These are phyloP conservation scores for Zygaena filipendulae DNA, from an alignment of 2,888 invertebrate species.

Conservation along the genomic window DNA sequence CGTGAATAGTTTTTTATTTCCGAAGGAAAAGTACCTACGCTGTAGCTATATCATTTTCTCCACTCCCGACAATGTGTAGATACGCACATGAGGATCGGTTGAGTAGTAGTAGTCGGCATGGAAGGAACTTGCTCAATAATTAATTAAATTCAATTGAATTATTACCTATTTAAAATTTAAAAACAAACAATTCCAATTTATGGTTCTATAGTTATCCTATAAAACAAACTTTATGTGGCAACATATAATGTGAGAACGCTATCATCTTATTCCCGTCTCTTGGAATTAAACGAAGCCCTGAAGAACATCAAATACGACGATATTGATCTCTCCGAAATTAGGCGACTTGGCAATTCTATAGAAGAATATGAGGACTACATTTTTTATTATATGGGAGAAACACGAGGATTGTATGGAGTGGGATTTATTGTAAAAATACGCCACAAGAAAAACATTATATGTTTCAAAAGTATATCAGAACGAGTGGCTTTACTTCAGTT, in stretches of 20 bases:
- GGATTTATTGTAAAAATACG: background rate
- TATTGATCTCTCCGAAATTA: constrained; percentile 11
- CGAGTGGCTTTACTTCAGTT: constrained; percentile 1
- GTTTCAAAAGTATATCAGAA: constrained; percentile 1
- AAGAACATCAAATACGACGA: constrained; percentile 10
- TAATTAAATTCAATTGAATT: no score
- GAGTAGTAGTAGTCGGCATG: no score
- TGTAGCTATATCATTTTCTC: no score
- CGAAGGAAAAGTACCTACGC: no score
- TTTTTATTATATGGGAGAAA: background rate
- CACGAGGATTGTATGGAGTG: constrained; percentile 1
- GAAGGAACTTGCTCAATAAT: no score
- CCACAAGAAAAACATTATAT: background rate
- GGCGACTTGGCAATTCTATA: constrained; percentile 5
- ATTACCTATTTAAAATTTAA: no score
- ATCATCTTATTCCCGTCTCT: constrained; percentile 13
- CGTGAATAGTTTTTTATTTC: no score
- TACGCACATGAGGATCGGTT: no score
- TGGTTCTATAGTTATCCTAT: no score
- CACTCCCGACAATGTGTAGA: no score
- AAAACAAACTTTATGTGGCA: constrained; percentile 1
- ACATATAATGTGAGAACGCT: constrained; percentile 18
- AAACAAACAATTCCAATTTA: no score
- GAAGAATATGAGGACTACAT: constrained; percentile 1
- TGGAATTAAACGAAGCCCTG: constrained; percentile 13